Conservation (phyloP, 2,113 vertebrate genomes). For the Ctenomys sociabilis region DNA sequence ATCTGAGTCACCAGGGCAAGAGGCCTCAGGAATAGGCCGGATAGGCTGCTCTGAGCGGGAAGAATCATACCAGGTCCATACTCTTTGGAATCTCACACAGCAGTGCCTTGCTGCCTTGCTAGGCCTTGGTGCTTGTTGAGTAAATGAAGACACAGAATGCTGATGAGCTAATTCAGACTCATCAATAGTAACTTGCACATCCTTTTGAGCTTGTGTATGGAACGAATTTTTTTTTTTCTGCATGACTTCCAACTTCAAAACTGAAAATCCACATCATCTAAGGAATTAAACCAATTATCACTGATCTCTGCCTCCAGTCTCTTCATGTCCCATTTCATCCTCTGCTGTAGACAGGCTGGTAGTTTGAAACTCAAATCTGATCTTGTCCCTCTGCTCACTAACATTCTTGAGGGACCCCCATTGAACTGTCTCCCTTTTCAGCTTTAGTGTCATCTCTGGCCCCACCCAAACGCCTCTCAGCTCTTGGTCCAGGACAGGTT, state of each 20-base stretch:
- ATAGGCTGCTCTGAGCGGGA: not conserved
- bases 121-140: not conserved
- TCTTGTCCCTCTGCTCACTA: not conserved
- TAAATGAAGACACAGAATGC: conserved; percentile 12
- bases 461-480: not conserved
- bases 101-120: not conserved
- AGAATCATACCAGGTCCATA: not conserved
- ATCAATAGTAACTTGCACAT: not conserved
- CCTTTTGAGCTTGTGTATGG: not conserved
- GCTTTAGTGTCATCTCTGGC: not conserved
- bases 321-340: not conserved
- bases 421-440: conserved; percentile 21
- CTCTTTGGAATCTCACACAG: not conserved
- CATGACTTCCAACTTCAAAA: not conserved
- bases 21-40: conserved; percentile 30
- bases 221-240: not conserved
- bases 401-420: not conserved
- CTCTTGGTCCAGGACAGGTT: not conserved
- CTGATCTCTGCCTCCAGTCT: not conserved
- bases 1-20: not conserved
- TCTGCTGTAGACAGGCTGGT: not conserved
- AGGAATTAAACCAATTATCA: conserved; percentile 1
- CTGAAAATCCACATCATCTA: conserved; percentile 1
- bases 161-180: not conserved
- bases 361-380: conserved; percentile 40